Evolutionary conservation across 2,797 vertebrate species (phyloP), one percentile per base, ranked within the genome.

Genomic region (Setipinna tenuifilis): DNA sequence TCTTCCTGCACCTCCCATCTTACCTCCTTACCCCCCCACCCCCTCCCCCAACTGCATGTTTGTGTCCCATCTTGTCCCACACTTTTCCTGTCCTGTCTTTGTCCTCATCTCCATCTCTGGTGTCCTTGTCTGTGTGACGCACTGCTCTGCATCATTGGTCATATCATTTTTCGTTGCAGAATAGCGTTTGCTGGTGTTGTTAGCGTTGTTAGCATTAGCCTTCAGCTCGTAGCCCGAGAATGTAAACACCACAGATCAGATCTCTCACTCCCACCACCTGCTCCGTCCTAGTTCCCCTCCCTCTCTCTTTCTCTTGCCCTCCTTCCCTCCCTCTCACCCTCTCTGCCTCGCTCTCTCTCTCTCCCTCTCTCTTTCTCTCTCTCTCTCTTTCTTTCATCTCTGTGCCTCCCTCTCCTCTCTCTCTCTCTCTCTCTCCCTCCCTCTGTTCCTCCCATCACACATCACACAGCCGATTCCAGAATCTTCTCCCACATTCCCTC

Each of bases 51-150:
- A n/a, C 35, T 85, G 59, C 82, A 82, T 87, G 86, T 83, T 90
- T 88, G 87, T 85, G 90, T 90, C 91, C 91, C 91, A 83, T 41
- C 5, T 35, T 75, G 68, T 59, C 84, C 85, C n/a, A n/a, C n/a
- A 86, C 82, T 82, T 86, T 87, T 88, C 86, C 83, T 86, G 85
- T 91, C 85, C 90, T 31, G 44, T 61, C 83, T 68, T 86, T 62
- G 59, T 41, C 17, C 83, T 54, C 57, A 58, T 6, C 31, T 75
- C 68, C 65, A 31, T 14, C 28, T 75, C 31, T 75, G 19, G 48
- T 89, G 89, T 87, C 89, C 75, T 78, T 89, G 89, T 94, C 91
- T 90, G 65, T 88, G 61, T 86, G 23, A 28, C 68, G 25, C 57
- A 83, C 62, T 65, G 81, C 81, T 57, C 44, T 83, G 41, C 25